Conservation (phyloP, 2,888 invertebrate genomes). For the Ptilodon capucinus region DNA sequence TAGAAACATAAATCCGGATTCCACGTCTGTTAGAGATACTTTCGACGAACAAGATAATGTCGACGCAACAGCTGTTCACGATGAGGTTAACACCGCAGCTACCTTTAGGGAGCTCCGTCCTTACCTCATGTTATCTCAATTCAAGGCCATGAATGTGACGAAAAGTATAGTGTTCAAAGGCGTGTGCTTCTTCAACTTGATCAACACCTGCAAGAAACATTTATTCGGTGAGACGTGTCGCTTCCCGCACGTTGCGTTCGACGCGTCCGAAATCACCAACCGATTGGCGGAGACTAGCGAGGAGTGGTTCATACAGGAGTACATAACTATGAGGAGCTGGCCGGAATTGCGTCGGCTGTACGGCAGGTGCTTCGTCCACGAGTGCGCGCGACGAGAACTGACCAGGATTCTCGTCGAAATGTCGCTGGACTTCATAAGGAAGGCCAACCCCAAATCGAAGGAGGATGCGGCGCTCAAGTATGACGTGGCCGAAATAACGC, state of each 20-base stretch:
- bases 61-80: neutral
- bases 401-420: constrained; percentile 56
- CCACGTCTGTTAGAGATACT: too few relatives aligned
- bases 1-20: too few relatives aligned
- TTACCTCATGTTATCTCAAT: constrained; percentile 14
- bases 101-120: neutral
- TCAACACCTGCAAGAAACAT: constrained; percentile 41
- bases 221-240: constrained; percentile 27
- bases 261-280: constrained; percentile 13
- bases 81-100: neutral
- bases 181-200: constrained; percentile 54
- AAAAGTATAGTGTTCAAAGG: constrained; percentile 43
- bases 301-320: constrained; percentile 52
- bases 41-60: constrained; percentile 4
- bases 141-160: constrained; percentile 15
- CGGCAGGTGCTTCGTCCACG: constrained; percentile 45
- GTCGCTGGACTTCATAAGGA: constrained; percentile 46
- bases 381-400: constrained; percentile 47
- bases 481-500: constrained; percentile 41
- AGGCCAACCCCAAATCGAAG: constrained; percentile 8
- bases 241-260: constrained; percentile 41
- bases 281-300: constrained; percentile 33
- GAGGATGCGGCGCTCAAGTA: constrained; percentile 34
- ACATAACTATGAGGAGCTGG: constrained; percentile 40
- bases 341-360: constrained; percentile 38